These are phyloP conservation scores for Hexactinellida sp. DNA, from an alignment of 37 sponge, comb jelly and placozoan genomes.

Conservation along the genomic window DNA sequence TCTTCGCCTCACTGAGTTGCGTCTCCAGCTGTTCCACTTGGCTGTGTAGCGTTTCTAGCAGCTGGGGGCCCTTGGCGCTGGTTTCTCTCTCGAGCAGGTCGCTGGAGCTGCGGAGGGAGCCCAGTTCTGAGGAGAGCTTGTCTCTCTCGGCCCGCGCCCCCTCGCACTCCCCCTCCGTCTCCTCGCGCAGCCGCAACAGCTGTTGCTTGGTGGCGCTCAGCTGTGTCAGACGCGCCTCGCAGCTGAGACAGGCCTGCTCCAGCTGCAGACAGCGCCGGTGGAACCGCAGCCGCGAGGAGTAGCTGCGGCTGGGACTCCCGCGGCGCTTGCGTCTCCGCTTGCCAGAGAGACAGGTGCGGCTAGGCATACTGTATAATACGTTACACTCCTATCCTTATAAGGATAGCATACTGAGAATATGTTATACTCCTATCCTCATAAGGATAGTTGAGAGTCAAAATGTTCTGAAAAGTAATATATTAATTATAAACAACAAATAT, in stretches of 20 bases:
- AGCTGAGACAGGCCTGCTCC: constrained; percentile 11
- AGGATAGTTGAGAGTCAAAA: too few species aligned
- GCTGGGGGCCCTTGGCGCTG: not conserved
- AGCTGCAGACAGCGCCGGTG: not conserved
- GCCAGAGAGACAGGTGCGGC: not conserved
- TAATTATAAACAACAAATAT: too few species aligned
- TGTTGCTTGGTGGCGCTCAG: not conserved
- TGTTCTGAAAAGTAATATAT: too few species aligned
- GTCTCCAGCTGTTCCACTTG: not conserved
- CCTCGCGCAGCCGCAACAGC: not conserved
- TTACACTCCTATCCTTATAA: too few species aligned
- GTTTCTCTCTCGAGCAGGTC: not conserved
- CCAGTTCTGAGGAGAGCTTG: not conserved
- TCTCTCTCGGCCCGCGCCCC: not conserved
- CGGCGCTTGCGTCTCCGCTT: not conserved
- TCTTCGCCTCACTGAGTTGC: not conserved
- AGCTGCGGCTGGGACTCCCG: not conserved
- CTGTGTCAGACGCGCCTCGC: not conserved
- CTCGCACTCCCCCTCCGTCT: not conserved
- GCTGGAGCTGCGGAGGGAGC: not conserved
- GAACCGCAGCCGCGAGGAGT: not conserved
- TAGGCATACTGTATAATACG: not conserved
- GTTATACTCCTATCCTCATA: too few species aligned
- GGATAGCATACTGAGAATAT: too few species aligned
- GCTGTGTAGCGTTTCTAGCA: not conserved